Evolutionary conservation across 2,888 invertebrate genomes (phyloP).

Genomic region (Caradrina kadenii): DNA sequence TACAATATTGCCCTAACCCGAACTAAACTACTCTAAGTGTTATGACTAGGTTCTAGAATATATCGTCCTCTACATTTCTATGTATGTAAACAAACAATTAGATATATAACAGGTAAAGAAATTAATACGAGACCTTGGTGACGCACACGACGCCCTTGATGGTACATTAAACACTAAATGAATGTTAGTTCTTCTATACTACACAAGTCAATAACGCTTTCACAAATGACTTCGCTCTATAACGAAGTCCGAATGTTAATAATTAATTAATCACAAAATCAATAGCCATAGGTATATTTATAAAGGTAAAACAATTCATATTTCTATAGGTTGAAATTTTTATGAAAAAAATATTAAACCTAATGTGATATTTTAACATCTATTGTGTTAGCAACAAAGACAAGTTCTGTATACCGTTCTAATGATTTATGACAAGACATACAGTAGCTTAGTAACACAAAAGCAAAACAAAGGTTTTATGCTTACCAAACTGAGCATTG

Average conservation of each 20-base stretch:
- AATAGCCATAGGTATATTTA: slow-evolving; percentile 55
- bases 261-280: slow-evolving; percentile 66
- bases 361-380: slow-evolving; percentile 44
- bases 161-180: slow-evolving; percentile 71
- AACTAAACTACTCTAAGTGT: slow-evolving; percentile 55
- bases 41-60: slow-evolving; percentile 50
- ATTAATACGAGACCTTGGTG: slow-evolving; percentile 68
- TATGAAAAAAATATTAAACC: slow-evolving; percentile 23
- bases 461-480: slow-evolving; percentile 55
- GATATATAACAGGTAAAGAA: slow-evolving; percentile 52
- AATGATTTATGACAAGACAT: slow-evolving; percentile 53
- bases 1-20: slow-evolving; percentile 65
- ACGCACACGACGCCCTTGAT: slow-evolving; percentile 73
- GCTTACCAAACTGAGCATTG: slow-evolving; percentile 87
- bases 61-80: slow-evolving; percentile 58
- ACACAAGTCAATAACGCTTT: slow-evolving; percentile 60
- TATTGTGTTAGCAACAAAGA: slow-evolving; percentile 63
- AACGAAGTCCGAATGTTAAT: slow-evolving; percentile 58
- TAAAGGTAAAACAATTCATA: slow-evolving; percentile 54
- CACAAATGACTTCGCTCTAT: slow-evolving; percentile 62
- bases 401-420: slow-evolving; percentile 45
- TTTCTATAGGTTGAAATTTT: slow-evolving; percentile 46
- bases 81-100: slow-evolving; percentile 61
- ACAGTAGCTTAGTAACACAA: slow-evolving; percentile 61
- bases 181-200: slow-evolving; percentile 67